A percentile compares a stretch with the other conserved stretches of the same genome.
These are phyloP conservation scores for Tachyglossus aculeatus DNA, from an alignment of 2,797 vertebrate genomes.

Conservation along the genomic window DNA sequence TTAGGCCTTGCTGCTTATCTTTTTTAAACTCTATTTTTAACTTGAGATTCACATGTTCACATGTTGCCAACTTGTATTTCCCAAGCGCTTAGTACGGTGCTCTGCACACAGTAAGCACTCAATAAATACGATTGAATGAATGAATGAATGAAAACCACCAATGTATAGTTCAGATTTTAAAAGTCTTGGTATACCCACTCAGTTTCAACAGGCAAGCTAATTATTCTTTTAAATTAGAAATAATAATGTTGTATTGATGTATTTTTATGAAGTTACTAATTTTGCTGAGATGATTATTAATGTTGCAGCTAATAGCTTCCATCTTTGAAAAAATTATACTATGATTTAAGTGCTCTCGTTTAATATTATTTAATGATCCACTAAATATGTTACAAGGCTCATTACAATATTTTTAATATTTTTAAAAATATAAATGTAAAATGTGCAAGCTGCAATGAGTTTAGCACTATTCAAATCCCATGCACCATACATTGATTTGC, in stretches of 20 bases:
- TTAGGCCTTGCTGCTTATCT: no score
- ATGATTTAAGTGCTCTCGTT: conserved; percentile 11
- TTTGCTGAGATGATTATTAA: conserved; percentile 33
- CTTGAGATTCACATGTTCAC: no score
- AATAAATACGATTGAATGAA: no score
- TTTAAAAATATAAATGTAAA: conserved; percentile 25
- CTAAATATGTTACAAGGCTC: conserved; percentile 36
- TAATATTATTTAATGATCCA: conserved; percentile 45
- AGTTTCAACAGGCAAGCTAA: not conserved
- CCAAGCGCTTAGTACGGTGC: no score
- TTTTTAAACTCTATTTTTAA: no score
- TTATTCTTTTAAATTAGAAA: conserved; percentile 38
- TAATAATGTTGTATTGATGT: conserved; percentile 13
- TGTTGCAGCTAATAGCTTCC: conserved; percentile 27
- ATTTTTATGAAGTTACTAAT: conserved; percentile 18
- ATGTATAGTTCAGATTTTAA: no score
- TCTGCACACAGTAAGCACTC: no score
- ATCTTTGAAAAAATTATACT: conserved; percentile 20
- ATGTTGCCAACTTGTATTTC: no score
- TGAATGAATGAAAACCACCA: no score
- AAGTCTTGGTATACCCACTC: not conserved
- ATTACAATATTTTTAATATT: conserved; percentile 41
- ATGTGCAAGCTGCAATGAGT: not conserved
- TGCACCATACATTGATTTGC: not conserved
- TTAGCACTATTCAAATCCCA: conserved; percentile 11